Evolutionary conservation across 2,888 invertebrate genomes (phyloP).

Genomic region (Melinaea marsaeus): DNA sequence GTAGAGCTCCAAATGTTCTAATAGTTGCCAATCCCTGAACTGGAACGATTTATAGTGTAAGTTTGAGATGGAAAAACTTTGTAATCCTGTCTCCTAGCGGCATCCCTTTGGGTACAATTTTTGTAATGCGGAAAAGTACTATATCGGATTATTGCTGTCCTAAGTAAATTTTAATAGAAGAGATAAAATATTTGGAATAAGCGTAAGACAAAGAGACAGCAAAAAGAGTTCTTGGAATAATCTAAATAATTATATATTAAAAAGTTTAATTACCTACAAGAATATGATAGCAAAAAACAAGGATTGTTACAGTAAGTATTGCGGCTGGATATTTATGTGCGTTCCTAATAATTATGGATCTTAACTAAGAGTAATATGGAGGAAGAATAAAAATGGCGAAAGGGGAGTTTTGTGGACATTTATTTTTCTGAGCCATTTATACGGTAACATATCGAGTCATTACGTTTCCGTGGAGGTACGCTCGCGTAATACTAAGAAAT

Average conservation of each 20-base stretch:
- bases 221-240: too few relatives aligned
- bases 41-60: slow-evolving; percentile 72
- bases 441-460: slow-evolving; percentile 38
- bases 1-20: slow-evolving; percentile 35
- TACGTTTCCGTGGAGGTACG: slow-evolving; percentile 27
- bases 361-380: slow-evolving; percentile 14
- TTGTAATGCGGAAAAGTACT: slow-evolving; percentile 34
- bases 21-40: slow-evolving; percentile 35
- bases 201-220: too few relatives aligned
- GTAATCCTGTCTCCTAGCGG: slow-evolving; percentile 52
- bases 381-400: slow-evolving; percentile 28
- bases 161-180: slow-evolving; percentile 23
- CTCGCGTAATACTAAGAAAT: slow-evolving; percentile 25
- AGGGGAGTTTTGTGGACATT: slow-evolving; percentile 32
- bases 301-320: too few relatives aligned
- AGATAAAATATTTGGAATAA: background rate
- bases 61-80: slow-evolving; percentile 75
- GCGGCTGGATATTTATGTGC: background rate
- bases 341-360: slow-evolving; percentile 1
- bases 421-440: slow-evolving; percentile 41
- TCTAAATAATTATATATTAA: background rate
- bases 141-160: slow-evolving; percentile 30
- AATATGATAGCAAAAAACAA: too few relatives aligned
- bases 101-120: slow-evolving; percentile 36
- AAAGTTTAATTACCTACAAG: background rate